Conservation (phyloP, 2,888 invertebrate species). For the Reticulitermes lucifugus region DNA sequence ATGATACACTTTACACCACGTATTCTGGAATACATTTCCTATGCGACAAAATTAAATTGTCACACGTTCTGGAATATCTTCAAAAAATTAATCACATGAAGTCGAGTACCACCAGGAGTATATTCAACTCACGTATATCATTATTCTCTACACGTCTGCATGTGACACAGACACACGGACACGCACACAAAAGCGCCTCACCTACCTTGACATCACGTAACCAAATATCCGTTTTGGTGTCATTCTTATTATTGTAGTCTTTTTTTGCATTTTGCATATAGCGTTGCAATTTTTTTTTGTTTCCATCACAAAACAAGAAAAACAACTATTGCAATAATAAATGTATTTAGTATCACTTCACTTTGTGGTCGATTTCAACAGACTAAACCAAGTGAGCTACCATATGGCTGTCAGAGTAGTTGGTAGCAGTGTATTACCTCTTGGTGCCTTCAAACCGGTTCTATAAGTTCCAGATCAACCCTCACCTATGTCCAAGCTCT, state of each 20-base stretch:
- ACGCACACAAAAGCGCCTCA: not conserved
- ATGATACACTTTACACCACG: too few relatives aligned
- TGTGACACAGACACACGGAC: not conserved
- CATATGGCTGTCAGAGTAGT: constrained; percentile 15
- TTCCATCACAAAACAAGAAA: constrained; percentile 27
- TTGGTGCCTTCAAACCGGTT: constrained; percentile 20
- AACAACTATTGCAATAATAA: constrained; percentile 4
- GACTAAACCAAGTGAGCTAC: not conserved
- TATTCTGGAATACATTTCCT: not conserved
- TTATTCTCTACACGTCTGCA: not conserved
- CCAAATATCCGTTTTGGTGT: constrained; percentile 31
- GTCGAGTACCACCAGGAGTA: not conserved
- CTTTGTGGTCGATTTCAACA: constrained; percentile 11
- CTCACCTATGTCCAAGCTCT: not conserved
- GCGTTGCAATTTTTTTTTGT: not conserved
- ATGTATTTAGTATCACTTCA: constrained; percentile 5
- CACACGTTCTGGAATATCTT: constrained; percentile 5
- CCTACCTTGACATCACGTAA: constrained; percentile 35
- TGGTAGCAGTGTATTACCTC: constrained; percentile 11
- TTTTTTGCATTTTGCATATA: not conserved
- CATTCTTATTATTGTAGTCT: not conserved
- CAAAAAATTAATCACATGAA: constrained; percentile 9
- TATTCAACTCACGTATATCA: not conserved
- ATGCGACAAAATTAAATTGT: constrained; percentile 5
- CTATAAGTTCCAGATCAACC: constrained; percentile 7